Base-by-base conservation (phyloP, 1,140 invertebrate genomes). In the Lithobius niger region DNA sequence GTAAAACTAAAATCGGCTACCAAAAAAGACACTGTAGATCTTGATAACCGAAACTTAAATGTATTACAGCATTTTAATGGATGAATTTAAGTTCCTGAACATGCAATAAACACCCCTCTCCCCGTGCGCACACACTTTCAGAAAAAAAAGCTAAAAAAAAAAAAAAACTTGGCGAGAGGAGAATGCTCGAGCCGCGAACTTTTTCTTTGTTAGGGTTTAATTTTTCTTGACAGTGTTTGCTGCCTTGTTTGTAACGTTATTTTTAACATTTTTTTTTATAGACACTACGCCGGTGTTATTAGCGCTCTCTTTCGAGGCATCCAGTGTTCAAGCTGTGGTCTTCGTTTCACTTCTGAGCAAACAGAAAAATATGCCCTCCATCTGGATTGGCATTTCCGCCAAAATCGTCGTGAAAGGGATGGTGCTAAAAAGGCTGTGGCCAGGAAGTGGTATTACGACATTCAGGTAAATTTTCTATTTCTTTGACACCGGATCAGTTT, bases 311-410 rank as follows among this genome's bases (percentile, higher is more conserved):
- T 91, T 67, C 76, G 79, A 53, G 91, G 93, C 3, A 88, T 94
- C 74, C 93, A 96, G 68, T 97, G 94, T 71, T 85, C 86, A 54
- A 89, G 89, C 22, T 97, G 93, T 73, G 92, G 92, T 18, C 80
- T 87, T 25, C 76, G 94, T 40, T 97, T 96, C 69, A 82, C 84
- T 13, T 81, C 86, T 0, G 85, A 90, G 67, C 82, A 88, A 63
- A 89, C 86, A 1, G 84, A 88, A 26, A 80, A 82, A 52, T 80
- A 97, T 67, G 86, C 86, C 58, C 86, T 91, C 66, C 94, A 97
- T 73, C 76, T 97, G 26, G 92, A 97, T 71, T 97, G 94, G 93
- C 94, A 97, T 74, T 97, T 97, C 71, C 74, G 92, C 10, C 86
- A 91, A 68, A 97, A 97, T 70, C 74, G 89, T 10, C 75, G 83